These are phyloP conservation scores for Romanogobio albipinnatus DNA, from an alignment of 2,113 vertebrate species.

Conservation along the genomic window DNA sequence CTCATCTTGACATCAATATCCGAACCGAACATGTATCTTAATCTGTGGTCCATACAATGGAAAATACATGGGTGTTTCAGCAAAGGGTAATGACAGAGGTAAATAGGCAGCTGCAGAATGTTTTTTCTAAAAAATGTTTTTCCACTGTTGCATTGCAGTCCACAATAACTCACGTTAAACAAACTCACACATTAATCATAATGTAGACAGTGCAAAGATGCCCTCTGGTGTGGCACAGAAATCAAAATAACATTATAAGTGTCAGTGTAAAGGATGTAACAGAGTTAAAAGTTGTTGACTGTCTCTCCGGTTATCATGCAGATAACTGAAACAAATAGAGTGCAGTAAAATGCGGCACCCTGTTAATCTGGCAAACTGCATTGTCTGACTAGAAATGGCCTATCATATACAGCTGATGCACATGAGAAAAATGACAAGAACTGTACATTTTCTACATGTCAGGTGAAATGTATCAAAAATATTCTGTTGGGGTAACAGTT, in stretches of 20 bases:
- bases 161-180: neutral
- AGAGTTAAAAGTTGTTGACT: neutral
- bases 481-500: too few species aligned
- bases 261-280: neutral
- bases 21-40: neutral
- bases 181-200: neutral
- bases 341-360: neutral
- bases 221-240: neutral
- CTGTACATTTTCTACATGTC: neutral
- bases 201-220: neutral
- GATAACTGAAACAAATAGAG: neutral
- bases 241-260: neutral
- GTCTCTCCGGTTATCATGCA: neutral
- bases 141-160: neutral
- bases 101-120: constrained; percentile 15
- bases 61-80: constrained; percentile 20
- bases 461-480: neutral
- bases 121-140: neutral
- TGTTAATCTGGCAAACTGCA: neutral
- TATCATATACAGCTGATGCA: neutral
- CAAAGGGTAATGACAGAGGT: constrained; percentile 2
- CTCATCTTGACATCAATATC: constrained; percentile 42
- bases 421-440: neutral
- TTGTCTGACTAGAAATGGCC: too few species aligned
- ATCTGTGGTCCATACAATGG: constrained; percentile 21